phyloP scores from a whole-genome alignment of 1,140 invertebrate species.

The Lasioglossum albipes region DNA sequence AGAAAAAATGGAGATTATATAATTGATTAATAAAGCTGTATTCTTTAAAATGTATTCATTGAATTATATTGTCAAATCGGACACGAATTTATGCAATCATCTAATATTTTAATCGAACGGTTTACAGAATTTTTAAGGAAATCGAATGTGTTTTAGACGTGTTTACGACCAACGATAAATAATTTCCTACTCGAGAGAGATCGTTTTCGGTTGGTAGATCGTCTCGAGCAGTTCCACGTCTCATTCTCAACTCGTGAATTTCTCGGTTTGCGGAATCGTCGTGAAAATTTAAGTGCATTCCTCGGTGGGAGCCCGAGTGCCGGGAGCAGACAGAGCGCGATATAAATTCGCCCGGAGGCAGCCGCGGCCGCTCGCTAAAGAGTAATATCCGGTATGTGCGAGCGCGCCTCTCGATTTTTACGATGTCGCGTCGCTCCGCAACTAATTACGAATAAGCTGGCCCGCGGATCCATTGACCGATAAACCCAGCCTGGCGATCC shows the following conservation, averaged over 20 bases:
- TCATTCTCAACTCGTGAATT: not conserved
- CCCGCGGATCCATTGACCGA: slow-evolving; percentile 26
- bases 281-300: slow-evolving; percentile 10
- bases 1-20: no score
- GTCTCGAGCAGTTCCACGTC: not conserved
- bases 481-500: slow-evolving; percentile 13
- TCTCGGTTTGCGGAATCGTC: not conserved
- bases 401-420: slow-evolving; percentile 13
- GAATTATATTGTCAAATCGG: no score
- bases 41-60: no score
- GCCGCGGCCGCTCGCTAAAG: slow-evolving; percentile 8
- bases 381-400: slow-evolving; percentile 36
- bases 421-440: slow-evolving; percentile 24
- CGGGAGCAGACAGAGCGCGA: slow-evolving; percentile 6
- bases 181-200: not conserved
- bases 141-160: no score
- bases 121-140: no score
- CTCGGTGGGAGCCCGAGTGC: not conserved
- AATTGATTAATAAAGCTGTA: no score
- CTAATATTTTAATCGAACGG: no score
- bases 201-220: not conserved
- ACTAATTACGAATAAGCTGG: slow-evolving; percentile 36
- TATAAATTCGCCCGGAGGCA: slow-evolving; percentile 19
- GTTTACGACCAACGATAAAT: no score
- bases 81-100: no score